These are phyloP conservation scores for Steromphala cineraria DNA, from an alignment of 2,888 invertebrate genomes.

Conservation along the genomic window DNA sequence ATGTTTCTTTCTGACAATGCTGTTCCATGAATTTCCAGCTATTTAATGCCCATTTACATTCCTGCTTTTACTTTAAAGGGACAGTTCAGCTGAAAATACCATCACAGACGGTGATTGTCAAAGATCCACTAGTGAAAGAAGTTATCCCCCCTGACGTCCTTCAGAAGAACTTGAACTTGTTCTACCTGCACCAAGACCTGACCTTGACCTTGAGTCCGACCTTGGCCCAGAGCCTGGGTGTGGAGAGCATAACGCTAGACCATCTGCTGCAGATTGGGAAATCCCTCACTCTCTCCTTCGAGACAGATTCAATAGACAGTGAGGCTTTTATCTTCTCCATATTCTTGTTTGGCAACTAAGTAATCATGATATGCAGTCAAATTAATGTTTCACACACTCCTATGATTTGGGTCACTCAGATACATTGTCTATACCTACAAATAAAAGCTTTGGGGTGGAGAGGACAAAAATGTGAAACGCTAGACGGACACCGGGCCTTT, in stretches of 20 bases:
- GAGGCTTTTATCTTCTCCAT: neutral
- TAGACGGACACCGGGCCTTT: too few species aligned
- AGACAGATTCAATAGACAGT: neutral
- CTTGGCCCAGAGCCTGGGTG: conserved; percentile 66
- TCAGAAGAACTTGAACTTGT: conserved; percentile 63
- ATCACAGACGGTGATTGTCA: conserved; percentile 67
- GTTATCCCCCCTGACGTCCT: conserved; percentile 66
- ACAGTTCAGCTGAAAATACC: conserved; percentile 67
- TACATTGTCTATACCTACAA: too few species aligned
- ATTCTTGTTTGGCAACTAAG: too few species aligned
- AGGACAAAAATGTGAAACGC: too few species aligned
- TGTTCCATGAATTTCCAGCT: neutral
- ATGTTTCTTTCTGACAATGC: neutral
- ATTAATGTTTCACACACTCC: too few species aligned
- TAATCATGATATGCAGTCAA: too few species aligned
- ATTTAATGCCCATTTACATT: neutral
- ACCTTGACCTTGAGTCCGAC: conserved; percentile 55
- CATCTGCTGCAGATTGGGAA: conserved; percentile 70
- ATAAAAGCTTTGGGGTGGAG: too few species aligned
- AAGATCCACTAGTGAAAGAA: conserved; percentile 63
- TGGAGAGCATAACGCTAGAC: conserved; percentile 65
- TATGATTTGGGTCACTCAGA: too few species aligned
- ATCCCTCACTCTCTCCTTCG: conserved; percentile 42
- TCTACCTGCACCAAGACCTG: conserved; percentile 69
- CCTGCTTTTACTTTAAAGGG: conserved; percentile 37